phyloP scores from a whole-genome alignment of 2,888 invertebrate genomes.

The Trissolcus japonicus region DNA sequence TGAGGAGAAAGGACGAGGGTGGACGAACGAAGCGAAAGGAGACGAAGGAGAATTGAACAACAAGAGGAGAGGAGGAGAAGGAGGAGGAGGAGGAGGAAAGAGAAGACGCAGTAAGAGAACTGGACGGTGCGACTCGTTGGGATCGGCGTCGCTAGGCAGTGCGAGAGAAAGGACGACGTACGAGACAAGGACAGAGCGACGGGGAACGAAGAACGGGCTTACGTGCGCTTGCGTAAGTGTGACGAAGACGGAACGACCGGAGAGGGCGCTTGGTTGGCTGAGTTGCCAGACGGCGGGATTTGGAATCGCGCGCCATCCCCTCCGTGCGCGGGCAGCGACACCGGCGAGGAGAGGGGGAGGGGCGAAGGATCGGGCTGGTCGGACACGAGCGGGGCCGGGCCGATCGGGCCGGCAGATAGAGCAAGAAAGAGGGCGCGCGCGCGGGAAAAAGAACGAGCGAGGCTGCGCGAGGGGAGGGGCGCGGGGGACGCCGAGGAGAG shows the following conservation, averaged over 20 bases:
- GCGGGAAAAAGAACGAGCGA: constrained; percentile 29
- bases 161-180: background rate
- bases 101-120: constrained; percentile 28
- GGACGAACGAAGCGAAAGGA: constrained; percentile 43
- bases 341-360: constrained; percentile 14
- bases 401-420: constrained; percentile 24
- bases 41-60: constrained; percentile 13
- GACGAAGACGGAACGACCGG: background rate
- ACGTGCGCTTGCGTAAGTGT: background rate
- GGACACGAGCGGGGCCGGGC: constrained; percentile 18
- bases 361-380: constrained; percentile 31
- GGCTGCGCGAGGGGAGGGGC: constrained; percentile 37
- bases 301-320: constrained; percentile 20
- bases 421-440: constrained; percentile 18
- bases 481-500: constrained; percentile 56
- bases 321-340: constrained; percentile 21
- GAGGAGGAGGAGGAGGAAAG: constrained; percentile 61
- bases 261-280: constrained; percentile 2
- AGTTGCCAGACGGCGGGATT: constrained; percentile 19
- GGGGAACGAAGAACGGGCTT: background rate
- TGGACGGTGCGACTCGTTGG: constrained; percentile 10
- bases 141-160: constrained; percentile 13
- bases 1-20: constrained; percentile 51
- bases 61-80: constrained; percentile 44
- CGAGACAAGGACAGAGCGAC: background rate